These are phyloP conservation scores for Pipistrellus pygmaeus DNA, from an alignment of 2,797 vertebrate species.

Conservation along the genomic window DNA sequence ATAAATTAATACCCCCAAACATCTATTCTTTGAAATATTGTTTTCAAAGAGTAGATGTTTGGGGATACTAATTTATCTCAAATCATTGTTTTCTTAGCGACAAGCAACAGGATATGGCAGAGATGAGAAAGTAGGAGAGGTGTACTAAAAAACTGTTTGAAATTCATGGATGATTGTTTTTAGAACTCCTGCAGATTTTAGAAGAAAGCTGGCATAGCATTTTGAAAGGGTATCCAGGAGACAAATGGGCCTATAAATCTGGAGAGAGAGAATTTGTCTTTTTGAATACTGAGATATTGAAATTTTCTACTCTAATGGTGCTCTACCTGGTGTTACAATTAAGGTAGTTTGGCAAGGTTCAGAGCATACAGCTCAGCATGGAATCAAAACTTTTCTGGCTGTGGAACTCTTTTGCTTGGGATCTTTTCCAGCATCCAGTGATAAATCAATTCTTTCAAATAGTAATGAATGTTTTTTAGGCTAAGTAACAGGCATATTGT, in stretches of 20 bases:
- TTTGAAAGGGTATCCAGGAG: constrained; percentile 73
- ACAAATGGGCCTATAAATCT: constrained; percentile 69
- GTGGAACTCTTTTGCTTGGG: background rate
- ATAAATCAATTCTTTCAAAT: constrained; percentile 66
- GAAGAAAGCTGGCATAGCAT: constrained; percentile 66
- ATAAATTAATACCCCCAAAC: constrained; percentile 53
- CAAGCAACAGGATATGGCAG: background rate
- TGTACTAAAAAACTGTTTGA: constrained; percentile 50
- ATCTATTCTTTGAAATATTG: background rate
- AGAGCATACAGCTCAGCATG: background rate
- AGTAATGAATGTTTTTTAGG: constrained; percentile 15
- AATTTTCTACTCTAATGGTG: constrained; percentile 60
- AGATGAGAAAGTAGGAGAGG: background rate
- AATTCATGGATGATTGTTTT: constrained; percentile 69
- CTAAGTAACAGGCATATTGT: background rate
- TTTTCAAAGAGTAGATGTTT: too few relatives aligned
- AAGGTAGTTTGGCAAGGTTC: constrained; percentile 50
- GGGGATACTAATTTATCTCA: too few relatives aligned
- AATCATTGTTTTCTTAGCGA: constrained; percentile 5
- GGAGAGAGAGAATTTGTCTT: constrained; percentile 49
- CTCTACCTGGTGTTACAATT: constrained; percentile 69
- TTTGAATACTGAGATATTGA: constrained; percentile 64
- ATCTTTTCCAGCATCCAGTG: constrained; percentile 55
- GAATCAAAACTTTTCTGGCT: constrained; percentile 50
- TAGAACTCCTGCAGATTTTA: constrained; percentile 58